A percentile compares a stretch with the other conserved stretches of the same genome.
These are phyloP conservation scores for Hermaeophaga mercurialis DNA, from an alignment of 2,888 invertebrate genomes.

Conservation along the genomic window DNA sequence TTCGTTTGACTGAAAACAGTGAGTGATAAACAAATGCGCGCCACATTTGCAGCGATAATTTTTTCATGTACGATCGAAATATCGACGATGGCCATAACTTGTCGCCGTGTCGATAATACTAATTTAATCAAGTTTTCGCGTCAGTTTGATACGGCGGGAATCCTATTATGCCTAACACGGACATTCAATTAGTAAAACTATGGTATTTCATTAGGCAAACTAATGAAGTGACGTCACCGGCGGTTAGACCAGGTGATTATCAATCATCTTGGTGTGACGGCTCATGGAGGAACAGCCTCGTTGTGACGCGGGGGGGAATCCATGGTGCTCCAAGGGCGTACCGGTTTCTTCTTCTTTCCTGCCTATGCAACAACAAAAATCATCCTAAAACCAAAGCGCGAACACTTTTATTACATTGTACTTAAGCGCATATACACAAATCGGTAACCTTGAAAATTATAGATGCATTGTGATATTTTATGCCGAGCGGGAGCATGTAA, in stretches of 20 bases:
- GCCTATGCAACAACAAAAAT: too few relatives aligned
- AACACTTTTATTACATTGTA: too few relatives aligned
- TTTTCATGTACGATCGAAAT: not conserved
- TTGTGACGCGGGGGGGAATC: not conserved
- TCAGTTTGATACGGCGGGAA: constrained; percentile 53
- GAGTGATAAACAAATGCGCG: too few relatives aligned
- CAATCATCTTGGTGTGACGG: constrained; percentile 51
- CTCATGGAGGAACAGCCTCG: constrained; percentile 22
- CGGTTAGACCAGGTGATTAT: constrained; percentile 55
- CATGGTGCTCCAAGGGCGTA: constrained; percentile 4
- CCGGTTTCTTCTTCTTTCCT: not conserved
- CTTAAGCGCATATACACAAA: too few relatives aligned
- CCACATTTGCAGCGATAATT: too few relatives aligned
- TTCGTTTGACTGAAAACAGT: too few relatives aligned
- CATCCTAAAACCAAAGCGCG: too few relatives aligned
- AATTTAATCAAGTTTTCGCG: constrained; percentile 51
- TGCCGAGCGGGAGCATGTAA: too few relatives aligned
- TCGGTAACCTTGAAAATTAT: too few relatives aligned
- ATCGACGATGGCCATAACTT: not conserved
- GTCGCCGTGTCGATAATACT: constrained; percentile 41
- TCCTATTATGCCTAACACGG: constrained; percentile 58
- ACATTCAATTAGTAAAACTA: constrained; percentile 59
- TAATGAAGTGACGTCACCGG: constrained; percentile 58
- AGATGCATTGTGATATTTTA: too few relatives aligned
- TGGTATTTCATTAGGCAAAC: constrained; percentile 57